These are phyloP conservation scores for Dicaeum eximium DNA, from an alignment of 2,113 vertebrate genomes.

Conservation along the genomic window DNA sequence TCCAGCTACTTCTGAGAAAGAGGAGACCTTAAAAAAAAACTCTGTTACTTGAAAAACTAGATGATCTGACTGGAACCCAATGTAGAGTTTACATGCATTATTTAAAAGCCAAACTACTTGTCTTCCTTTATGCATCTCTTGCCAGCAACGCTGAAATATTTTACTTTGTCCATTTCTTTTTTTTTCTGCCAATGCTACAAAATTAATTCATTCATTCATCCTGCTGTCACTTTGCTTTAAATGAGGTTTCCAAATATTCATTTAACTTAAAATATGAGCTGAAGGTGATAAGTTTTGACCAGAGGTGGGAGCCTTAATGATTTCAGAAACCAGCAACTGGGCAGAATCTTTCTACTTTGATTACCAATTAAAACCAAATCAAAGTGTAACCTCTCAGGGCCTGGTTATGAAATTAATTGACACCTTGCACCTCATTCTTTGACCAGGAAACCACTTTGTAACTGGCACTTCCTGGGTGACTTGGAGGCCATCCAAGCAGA, in stretches of 20 bases:
- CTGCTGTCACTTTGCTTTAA: neutral
- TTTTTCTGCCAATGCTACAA: neutral
- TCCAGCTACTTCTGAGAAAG: neutral
- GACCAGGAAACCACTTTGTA: neutral
- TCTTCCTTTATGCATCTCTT: neutral
- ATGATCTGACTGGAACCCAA: neutral
- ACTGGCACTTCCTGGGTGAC: neutral
- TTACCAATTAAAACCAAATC: neutral
- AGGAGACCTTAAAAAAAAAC: neutral
- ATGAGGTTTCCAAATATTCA: neutral
- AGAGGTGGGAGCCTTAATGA: neutral
- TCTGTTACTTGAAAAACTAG: neutral
- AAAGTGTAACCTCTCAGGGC: neutral
- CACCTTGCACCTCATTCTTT: neutral
- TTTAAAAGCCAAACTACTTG: neutral
- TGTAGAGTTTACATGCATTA: neutral
- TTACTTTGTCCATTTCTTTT: neutral
- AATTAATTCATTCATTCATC: neutral
- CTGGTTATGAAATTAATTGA: neutral
- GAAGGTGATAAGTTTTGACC: neutral
- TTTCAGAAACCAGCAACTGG: neutral
- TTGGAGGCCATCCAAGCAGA: neutral
- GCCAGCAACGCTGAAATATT: slow-evolving; percentile 9
- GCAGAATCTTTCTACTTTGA: neutral
- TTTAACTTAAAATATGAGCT: slow-evolving; percentile 2